A percentile compares a stretch with the other conserved stretches of the same genome.
phyloP scores from a whole-genome alignment of 2,797 vertebrate species.

The Sebastes oblongus region DNA sequence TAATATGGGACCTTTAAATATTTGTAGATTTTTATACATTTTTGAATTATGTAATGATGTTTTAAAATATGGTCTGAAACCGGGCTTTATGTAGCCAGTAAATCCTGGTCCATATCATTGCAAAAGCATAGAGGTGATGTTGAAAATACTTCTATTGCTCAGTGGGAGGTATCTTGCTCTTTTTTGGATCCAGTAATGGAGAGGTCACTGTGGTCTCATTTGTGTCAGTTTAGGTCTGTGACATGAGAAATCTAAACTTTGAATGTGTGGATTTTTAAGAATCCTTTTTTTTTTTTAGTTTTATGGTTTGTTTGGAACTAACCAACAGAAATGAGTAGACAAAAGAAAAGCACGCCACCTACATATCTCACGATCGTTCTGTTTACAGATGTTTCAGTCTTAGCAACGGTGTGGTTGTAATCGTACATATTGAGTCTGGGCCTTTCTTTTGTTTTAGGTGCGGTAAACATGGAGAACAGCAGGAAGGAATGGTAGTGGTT shows the following conservation, averaged over 20 bases:
- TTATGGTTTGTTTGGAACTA: not conserved
- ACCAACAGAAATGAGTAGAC: not conserved
- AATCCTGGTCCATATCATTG: not conserved
- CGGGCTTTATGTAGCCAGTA: not conserved
- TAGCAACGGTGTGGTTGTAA: not conserved
- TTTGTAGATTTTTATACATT: no score
- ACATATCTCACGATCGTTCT: not conserved
- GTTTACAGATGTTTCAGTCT: not conserved
- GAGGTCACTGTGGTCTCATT: not conserved
- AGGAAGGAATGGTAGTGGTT: not conserved
- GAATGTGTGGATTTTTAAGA: not conserved
- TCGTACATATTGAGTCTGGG: not conserved
- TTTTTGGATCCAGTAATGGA: not conserved
- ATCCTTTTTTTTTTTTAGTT: not conserved
- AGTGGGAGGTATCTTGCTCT: not conserved
- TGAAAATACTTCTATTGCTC: not conserved
- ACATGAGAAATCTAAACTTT: not conserved
- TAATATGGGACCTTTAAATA: no score
- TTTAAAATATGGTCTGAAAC: no score
- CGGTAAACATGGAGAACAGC: not conserved
- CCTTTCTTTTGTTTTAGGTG: not conserved
- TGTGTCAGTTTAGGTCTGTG: no score
- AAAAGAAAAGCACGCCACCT: not conserved
- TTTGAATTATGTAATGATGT: no score
- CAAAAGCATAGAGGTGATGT: not conserved